Base-by-base conservation (phyloP, 2,797 vertebrate species). In the Diplodus sargus region DNA sequence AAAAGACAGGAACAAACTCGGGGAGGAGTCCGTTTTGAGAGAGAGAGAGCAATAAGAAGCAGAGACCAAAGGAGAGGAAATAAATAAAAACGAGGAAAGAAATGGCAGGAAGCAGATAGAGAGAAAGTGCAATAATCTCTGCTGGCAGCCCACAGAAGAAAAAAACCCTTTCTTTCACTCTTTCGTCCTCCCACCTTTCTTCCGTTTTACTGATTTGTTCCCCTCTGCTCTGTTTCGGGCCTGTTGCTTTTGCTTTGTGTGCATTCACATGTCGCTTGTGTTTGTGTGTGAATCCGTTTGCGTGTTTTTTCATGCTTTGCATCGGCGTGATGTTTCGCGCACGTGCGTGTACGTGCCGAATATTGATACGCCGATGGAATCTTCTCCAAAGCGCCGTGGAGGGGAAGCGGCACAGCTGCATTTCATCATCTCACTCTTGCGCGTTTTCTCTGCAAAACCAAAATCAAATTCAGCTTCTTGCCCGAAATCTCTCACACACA, bases 41-140 rank as follows among this genome's bases (percentile, higher is more conserved):
- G 65, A 23, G 65, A 70, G 61, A 70, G 61, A 34, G 56, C 48
- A 58, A 49, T 12, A 53, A 63, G 51, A 58, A 54, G 22, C 28
- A 49, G 18, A 42, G 30, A 43, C n/a, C 1, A 22, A 79, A n/a
- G 59, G 20, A 63, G 23, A 69, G 57, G 64, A 64, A 72, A 22
- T 52, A 23, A 76, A 70, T 65, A 47, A 79, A 34, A 76, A 69
- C 1, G 16, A 25, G 9, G 39, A 52, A 70, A 74, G 54, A 34
- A 48, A 43, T 61, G 10, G 39, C 39, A 39, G 56, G 34, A 68
- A 72, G 58, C 43, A 70, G 77, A 70, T 67, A 43, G 63, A 81
- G 61, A 79, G 52, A 66, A 65, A 82, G 75, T 70, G 87, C 79
- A 82, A 75, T 87, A 83, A 88, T 90, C 57, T 78, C 70, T 75